Percentiles rank a stretch among this genome's conserved stretches.
Evolutionary conservation across 2,113 vertebrate genomes (phyloP).

Genomic region (Vidua chalybeata): DNA sequence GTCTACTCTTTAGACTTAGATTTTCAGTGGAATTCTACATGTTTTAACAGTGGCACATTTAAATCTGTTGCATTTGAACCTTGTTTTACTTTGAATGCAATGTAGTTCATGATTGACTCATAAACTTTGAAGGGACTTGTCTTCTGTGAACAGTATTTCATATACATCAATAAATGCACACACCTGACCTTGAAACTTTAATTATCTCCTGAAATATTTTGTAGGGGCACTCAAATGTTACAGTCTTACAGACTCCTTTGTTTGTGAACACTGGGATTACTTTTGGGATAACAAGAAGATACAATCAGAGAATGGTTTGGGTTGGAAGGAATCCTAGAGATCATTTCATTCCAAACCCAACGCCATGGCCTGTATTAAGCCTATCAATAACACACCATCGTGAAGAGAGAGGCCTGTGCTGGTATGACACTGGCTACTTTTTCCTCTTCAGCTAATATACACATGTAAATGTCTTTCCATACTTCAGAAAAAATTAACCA

Average conservation of each 20-base stretch:
- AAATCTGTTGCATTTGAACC: not conserved
- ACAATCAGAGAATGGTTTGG: not conserved
- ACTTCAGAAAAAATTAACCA: not conserved
- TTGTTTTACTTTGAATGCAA: not conserved
- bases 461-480: not conserved
- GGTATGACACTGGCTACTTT: not conserved
- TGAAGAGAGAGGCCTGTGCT: not conserved
- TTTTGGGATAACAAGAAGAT: not conserved
- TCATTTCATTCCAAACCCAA: fast-evolving
- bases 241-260: not conserved
- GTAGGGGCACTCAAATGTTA: not conserved
- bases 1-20: not conserved
- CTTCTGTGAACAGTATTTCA: not conserved
- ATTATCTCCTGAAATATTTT: not conserved
- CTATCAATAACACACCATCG: not conserved
- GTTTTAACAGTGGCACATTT: not conserved
- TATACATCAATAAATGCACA: not conserved
- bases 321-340: not conserved
- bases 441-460: not conserved
- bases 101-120: not conserved
- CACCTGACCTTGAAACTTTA: not conserved
- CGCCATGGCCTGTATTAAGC: not conserved
- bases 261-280: not conserved
- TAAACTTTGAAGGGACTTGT: not conserved
- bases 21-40: not conserved